Percentiles rank a stretch among this genome's conserved stretches.
Evolutionary conservation across 2,797 vertebrate species (phyloP).

Genomic region (Clarias fuscus): DNA sequence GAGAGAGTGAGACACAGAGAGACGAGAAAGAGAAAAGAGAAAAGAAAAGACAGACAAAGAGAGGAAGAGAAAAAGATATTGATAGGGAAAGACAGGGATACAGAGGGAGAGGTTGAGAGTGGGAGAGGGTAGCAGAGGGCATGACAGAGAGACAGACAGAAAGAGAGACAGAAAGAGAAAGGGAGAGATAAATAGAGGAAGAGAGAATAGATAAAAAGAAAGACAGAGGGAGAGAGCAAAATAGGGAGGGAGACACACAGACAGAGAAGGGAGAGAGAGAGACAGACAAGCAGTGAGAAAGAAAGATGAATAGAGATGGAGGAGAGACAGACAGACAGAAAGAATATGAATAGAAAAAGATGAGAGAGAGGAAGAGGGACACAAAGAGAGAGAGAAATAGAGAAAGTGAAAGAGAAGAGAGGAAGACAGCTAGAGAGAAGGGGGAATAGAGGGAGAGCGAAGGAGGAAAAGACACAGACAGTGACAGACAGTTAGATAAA

Average conservation of each 20-base stretch:
- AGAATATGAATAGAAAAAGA: too few species aligned
- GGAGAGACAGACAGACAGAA: not conserved
- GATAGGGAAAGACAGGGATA: not conserved
- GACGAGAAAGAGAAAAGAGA: constrained; percentile 17
- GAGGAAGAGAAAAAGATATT: constrained; percentile 6
- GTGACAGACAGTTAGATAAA: too few species aligned
- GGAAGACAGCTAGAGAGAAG: too few species aligned
- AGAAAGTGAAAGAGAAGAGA: too few species aligned
- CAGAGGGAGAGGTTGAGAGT: constrained; percentile 10
- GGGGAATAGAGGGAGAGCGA: too few species aligned
- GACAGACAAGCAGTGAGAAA: not conserved
- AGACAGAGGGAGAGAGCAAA: constrained; percentile 30
- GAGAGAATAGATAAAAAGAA: not conserved
- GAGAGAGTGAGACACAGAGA: constrained; percentile 7
- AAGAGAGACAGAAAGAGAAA: not conserved
- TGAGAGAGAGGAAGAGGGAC: too few species aligned
- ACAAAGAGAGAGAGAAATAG: too few species aligned
- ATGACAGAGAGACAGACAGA: not conserved
- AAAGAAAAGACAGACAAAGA: constrained; percentile 23
- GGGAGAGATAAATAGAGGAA: not conserved
- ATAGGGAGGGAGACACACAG: constrained; percentile 5
- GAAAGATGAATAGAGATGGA: too few species aligned
- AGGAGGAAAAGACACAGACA: too few species aligned
- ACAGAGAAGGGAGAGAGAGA: not conserved
- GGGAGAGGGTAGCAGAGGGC: not conserved